Base-by-base conservation (phyloP, 2,113 vertebrate species). In the Aramus guarauna region DNA sequence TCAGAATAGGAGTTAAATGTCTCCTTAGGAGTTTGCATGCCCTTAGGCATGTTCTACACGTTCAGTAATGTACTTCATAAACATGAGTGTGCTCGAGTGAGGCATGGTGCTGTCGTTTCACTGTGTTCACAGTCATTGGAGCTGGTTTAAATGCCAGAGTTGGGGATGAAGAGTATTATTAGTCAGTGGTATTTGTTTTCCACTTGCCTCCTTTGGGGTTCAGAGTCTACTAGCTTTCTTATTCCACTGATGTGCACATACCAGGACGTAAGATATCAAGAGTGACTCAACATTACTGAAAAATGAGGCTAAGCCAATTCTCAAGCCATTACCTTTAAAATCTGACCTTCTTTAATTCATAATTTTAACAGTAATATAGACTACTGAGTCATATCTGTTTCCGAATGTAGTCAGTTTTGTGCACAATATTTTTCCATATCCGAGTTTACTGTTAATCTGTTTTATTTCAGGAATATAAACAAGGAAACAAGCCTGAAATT, bases 401-500 rank as follows among this genome's bases (percentile, higher is more conserved):
- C 47, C 0, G 0, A 86, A 59, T 2, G 1, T 30, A 36, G 19
- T 85, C 8, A 27, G 1, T 77, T 86, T 71, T 69, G 22, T 71
- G 23, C n/a, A 82, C 47, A 77, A 32, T 29, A 16, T 53, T 60
- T 17, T 91, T 58, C 41, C 5, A 13, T 55, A 47, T 81, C 62
- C 45, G 74, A 62, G 32, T n/a, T 86, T 67, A 30, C 45, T 34
- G 2, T 83, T 82, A 15, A 47, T 62, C 23, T 96, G 67, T 82
- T 94, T 96, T 59, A 77, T 97, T 96, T 90, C 91, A 99, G 99
- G 97, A 98, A 98, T 47, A 97, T 99, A 96, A 99, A 99, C 98
- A 99, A 98, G 96, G 97, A 96, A 62, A 98, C 99, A 50, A 95
- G 97, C 86, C 94, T 99, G 97, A 99, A 99, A 97, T 99, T 99